Evolutionary conservation across 2,888 invertebrate species (phyloP), one percentile per base, ranked within the genome.

Genomic region (Clistopyga incitator): DNA sequence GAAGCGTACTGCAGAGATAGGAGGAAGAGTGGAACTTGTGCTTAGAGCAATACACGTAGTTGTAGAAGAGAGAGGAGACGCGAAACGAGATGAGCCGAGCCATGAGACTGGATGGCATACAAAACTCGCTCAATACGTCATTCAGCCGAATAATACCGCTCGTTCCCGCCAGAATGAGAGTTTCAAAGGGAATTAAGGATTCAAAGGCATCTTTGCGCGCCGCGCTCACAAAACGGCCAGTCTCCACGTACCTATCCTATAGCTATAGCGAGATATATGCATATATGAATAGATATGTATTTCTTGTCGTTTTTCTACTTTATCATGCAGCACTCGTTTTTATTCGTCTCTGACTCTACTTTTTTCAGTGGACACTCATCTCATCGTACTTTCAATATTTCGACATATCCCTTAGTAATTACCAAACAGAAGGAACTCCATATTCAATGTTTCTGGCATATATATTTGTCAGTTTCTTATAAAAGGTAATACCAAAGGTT

Each of bases 111-210:
- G 88, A 89, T 88, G 90, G 90, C 91, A 92, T 92, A 92, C 92
- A 92, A 92, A 92, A 92, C 92, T 92, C 92, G 91, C 91, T 93
- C 93, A 92, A 93, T 93, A 92, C 92, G 92, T 93, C 93, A 93
- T 93, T 92, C 93, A 92, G 88, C 88, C 89, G 89, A 92, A 92
- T 92, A 93, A 93, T 92, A 92, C 92, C 87, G 90, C 90, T 93
- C 92, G 92, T 92, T 92, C 91, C 92, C 92, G 91, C 91, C 91
- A 90, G 93, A 93, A 93, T 92, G 91, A 92, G 91, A 92, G 91
- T 92, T 93, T 93, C 92, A 93, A 92, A 93, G 92, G 92, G 92
- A 93, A 93, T 93, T 93, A 92, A 92, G 92, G 92, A 92, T 92
- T 93, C 93, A 93, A 92, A 93, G 92, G 92, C 92, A 92, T 92